A percentile compares a stretch with the other conserved stretches of the same genome.
Evolutionary conservation across 1,140 invertebrate species (phyloP).

Genomic region (Centruroides vittatus): DNA sequence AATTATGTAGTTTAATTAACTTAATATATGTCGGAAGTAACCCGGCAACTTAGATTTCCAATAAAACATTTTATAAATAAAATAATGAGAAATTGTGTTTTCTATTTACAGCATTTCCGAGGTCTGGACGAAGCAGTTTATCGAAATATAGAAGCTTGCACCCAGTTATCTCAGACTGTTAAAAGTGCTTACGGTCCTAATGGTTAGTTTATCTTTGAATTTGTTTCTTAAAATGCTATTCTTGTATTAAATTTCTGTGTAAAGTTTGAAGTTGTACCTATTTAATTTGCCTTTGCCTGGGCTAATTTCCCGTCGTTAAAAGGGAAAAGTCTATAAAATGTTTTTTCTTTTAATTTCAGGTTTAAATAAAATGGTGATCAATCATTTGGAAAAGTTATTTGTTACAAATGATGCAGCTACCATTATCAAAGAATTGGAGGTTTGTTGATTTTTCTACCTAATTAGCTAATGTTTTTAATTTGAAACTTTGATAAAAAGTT

Average conservation of each 20-base stretch:
- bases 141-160: slow-evolving; percentile 90
- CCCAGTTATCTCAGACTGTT: slow-evolving; percentile 83
- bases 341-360: slow-evolving; percentile 40
- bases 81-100: too few relatives aligned
- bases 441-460: slow-evolving; percentile 20
- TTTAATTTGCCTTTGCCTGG: too few relatives aligned
- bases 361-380: slow-evolving; percentile 99
- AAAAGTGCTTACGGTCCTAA: slow-evolving; percentile 90
- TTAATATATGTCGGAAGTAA: too few relatives aligned
- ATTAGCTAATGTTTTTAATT: background rate
- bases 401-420: slow-evolving; percentile 98
- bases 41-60: too few relatives aligned
- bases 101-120: slow-evolving; percentile 53
- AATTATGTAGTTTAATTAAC: too few relatives aligned
- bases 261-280: too few relatives aligned
- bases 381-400: slow-evolving; percentile 96
- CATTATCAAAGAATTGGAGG: slow-evolving; percentile 88
- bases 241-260: too few relatives aligned
- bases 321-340: background rate
- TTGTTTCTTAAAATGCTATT: too few relatives aligned
- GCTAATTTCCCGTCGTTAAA: too few relatives aligned
- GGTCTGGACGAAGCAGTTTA: slow-evolving; percentile 95
- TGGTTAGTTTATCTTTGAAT: slow-evolving; percentile 23
- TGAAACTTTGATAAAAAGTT: too few relatives aligned
- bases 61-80: too few relatives aligned